Conservation (phyloP, 2,113 vertebrate genomes). For the Promerops cafer region DNA sequence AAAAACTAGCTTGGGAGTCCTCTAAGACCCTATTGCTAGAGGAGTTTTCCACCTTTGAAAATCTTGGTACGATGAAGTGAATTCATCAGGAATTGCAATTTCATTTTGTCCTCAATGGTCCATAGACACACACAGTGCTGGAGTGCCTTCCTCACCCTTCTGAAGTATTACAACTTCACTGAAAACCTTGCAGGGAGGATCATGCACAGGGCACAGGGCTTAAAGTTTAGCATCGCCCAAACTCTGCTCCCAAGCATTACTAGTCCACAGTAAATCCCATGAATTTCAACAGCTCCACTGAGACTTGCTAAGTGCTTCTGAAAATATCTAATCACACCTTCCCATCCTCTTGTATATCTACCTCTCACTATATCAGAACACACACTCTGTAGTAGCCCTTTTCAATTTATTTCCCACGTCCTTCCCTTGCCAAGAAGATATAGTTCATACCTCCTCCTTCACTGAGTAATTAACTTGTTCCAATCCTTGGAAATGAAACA, state of each 20-base stretch:
- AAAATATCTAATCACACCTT: background rate
- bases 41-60: constrained; percentile 10
- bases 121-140: background rate
- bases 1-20: background rate
- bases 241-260: background rate
- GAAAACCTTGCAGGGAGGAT: background rate
- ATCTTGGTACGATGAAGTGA: background rate
- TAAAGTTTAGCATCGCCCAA: background rate
- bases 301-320: background rate
- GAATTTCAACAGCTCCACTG: background rate
- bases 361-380: background rate
- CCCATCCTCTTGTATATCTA: background rate
- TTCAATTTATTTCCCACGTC: constrained; percentile 10
- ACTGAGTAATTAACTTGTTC: background rate
- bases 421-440: background rate
- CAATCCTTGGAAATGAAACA: background rate
- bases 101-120: background rate
- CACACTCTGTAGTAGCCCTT: background rate
- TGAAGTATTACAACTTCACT: background rate
- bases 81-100: constrained; percentile 1
- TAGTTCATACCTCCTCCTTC: background rate
- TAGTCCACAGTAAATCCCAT: background rate
- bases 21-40: background rate
- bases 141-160: background rate
- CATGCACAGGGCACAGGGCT: background rate